Evolutionary conservation across 2,797 vertebrate genomes (phyloP).

Genomic region (Loris lydekkerianus): DNA sequence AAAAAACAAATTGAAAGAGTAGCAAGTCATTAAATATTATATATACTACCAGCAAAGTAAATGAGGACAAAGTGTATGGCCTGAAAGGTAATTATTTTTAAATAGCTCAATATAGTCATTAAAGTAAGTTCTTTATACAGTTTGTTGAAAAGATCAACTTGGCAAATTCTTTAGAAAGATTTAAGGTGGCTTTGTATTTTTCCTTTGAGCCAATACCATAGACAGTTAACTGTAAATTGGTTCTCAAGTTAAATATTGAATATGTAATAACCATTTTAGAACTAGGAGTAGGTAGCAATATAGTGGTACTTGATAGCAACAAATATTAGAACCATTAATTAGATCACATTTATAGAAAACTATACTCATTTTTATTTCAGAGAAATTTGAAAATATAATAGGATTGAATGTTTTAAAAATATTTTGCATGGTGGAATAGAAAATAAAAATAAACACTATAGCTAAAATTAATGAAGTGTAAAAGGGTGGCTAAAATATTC

Average conservation of each 20-base stretch:
- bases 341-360: background rate
- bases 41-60: background rate
- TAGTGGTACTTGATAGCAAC: background rate
- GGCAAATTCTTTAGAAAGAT: background rate
- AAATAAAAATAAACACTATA: constrained; percentile 33
- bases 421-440: constrained; percentile 29
- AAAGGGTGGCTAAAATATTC: constrained; percentile 10
- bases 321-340: constrained; percentile 18
- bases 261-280: background rate
- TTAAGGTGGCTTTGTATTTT: background rate
- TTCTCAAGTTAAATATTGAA: background rate
- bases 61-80: background rate
- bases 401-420: constrained; percentile 19
- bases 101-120: background rate
- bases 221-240: background rate
- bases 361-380: constrained; percentile 28
- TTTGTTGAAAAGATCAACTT: constrained; percentile 11
- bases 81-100: background rate
- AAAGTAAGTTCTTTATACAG: background rate
- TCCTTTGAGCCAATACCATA: background rate
- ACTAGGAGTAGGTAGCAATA: background rate
- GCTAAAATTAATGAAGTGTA: constrained; percentile 56
- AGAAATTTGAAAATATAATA: constrained; percentile 41
- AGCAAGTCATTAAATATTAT: constrained; percentile 11
- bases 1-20: background rate